phyloP scores from a whole-genome alignment of 1,140 invertebrate genomes.

The Caerostris extrusa region DNA sequence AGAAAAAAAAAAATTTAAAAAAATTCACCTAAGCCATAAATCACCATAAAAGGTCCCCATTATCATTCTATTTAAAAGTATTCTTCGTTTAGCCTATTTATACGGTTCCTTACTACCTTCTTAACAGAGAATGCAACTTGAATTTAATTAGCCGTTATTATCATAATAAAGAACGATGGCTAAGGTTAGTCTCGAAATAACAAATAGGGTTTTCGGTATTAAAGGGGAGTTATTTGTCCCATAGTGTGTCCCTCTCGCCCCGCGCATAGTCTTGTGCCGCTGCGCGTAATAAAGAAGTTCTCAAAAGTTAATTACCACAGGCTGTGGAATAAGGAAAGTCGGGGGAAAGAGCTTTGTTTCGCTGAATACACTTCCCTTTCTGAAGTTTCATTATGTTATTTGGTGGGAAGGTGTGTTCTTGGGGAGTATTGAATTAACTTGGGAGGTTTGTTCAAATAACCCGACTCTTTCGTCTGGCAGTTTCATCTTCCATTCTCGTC shows the following conservation, averaged over 20 bases:
- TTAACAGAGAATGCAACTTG: neutral
- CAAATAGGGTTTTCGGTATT: neutral
- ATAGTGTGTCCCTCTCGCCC: neutral
- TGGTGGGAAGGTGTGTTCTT: neutral
- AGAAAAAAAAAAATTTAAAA: no score
- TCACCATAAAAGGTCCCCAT: no score
- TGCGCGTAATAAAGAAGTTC: slow-evolving; percentile 19
- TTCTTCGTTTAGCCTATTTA: neutral
- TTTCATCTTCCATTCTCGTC: no score
- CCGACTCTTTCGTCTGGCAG: no score
- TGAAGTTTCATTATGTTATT: slow-evolving; percentile 28
- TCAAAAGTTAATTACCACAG: neutral
- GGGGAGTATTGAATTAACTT: no score
- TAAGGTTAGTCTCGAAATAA: neutral
- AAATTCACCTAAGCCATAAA: no score
- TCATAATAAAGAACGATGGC: slow-evolving; percentile 7
- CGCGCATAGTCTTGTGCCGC: neutral
- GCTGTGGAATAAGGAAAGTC: neutral
- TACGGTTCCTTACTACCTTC: neutral
- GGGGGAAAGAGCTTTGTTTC: neutral
- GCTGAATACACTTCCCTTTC: neutral
- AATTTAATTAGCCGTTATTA: neutral
- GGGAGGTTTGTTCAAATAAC: no score
- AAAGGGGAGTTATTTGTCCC: neutral
- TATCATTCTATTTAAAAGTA: no score